Evolutionary conservation across 37 sponge, comb jelly and placozoan species (phyloP).

Genomic region (Spongia lamella): DNA sequence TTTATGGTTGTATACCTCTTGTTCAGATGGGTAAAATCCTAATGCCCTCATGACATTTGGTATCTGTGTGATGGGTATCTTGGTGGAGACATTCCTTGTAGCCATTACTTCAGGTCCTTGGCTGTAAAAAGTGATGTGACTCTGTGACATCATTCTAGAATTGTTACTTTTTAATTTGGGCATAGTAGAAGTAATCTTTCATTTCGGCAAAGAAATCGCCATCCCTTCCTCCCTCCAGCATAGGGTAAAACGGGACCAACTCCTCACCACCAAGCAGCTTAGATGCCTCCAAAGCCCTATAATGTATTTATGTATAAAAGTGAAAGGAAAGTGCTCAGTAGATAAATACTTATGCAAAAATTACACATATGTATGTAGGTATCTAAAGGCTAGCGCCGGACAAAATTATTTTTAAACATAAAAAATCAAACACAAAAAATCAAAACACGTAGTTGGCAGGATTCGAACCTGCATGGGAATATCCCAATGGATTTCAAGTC

Average conservation of each 20-base stretch:
- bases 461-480: too few relatives aligned
- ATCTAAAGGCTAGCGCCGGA: too few relatives aligned
- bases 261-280: conserved; percentile 87
- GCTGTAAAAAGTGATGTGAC: conserved; percentile 34
- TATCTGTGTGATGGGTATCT: conserved; percentile 78
- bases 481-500: too few relatives aligned
- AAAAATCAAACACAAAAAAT: too few relatives aligned
- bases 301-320: not conserved
- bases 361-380: too few relatives aligned
- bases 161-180: conserved; percentile 80
- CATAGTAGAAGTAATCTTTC: conserved; percentile 98
- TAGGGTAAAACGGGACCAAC: conserved; percentile 88
- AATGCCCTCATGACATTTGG: conserved; percentile 95
- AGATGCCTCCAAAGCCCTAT: conserved; percentile 83
- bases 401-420: too few relatives aligned
- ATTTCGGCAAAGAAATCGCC: conserved; percentile 90
- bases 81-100: conserved; percentile 67
- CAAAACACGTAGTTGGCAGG: too few relatives aligned
- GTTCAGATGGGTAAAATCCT: conserved; percentile 96
- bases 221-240: conserved; percentile 93
- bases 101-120: conserved; percentile 69
- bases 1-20: conserved; percentile 85
- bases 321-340: too few relatives aligned
- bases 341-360: too few relatives aligned
- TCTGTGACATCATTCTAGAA: not conserved